Evolutionary conservation across 2,797 vertebrate species (phyloP).

Genomic region (Lophotriccus pileatus): DNA sequence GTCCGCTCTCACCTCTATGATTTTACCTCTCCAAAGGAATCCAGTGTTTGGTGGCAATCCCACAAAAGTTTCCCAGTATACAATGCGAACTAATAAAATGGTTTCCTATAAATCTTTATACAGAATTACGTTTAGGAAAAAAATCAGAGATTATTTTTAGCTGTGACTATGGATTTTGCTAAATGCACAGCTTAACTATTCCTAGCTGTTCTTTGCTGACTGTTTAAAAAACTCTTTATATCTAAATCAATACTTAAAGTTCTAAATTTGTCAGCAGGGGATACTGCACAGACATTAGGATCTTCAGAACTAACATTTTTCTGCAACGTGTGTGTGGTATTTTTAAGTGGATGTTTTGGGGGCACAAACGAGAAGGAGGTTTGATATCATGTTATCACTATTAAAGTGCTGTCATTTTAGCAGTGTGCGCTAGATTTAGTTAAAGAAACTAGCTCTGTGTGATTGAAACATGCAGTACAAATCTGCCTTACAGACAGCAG

Average conservation of each 20-base stretch:
- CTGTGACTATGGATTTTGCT: background rate
- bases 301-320: background rate
- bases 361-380: background rate
- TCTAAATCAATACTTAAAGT: background rate
- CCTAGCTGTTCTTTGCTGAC: background rate
- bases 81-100: background rate
- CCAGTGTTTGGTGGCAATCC: conserved; percentile 44
- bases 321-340: background rate
- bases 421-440: background rate
- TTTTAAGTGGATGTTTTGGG: background rate
- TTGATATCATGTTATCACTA: background rate
- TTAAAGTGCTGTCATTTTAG: background rate
- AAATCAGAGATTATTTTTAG: background rate
- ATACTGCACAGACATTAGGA: background rate
- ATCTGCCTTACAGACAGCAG: background rate
- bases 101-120: background rate
- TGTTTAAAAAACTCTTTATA: background rate
- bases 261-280: background rate
- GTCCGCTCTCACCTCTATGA: conserved; percentile 61
- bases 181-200: background rate
- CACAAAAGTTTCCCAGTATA: background rate
- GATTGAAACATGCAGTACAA: background rate
- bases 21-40: conserved; percentile 74
- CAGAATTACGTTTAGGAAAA: background rate
- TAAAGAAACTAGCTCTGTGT: background rate